Base-by-base conservation (phyloP, 2,113 vertebrate species). In the Clarias gariepinus region DNA sequence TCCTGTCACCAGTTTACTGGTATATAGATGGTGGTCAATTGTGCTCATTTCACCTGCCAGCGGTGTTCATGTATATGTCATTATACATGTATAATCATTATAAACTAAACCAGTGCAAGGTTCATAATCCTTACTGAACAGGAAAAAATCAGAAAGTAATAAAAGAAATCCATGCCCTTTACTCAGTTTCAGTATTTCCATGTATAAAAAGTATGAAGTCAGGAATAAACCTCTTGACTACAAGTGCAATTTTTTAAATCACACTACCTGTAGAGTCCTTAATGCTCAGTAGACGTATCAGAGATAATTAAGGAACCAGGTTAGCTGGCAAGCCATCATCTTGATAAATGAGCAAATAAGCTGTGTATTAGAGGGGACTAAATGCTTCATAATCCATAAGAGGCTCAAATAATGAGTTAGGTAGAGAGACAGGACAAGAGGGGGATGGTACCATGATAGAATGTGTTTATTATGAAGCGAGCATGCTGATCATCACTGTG, bases 271-370 rank as follows among this genome's bases (percentile, higher is more conserved):
- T 80, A 86, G 41, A 63, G 58, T 83, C 18, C 47, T 79, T 83
- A 19, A 64, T 73, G 81, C 77, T 73, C 66, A 60, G 41, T 41
- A 58, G 52, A 60, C 53, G 64, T 81, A 57, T 69, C 30, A 47
- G 79, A 79, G 84, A 61, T 83, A 47, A 80, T 86, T 83, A 80
- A 57, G 53, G 66, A 13, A 61, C 1, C 28, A 64, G 74, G 55
- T 86, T 73, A 64, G 76, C 81, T 71, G 84, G 86, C 81, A 77
- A 73, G 81, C 73, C 76, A 68, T 78, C 81, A 57, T 55, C 83
- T 71, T 89, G 73, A 89, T 89, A 82, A 86, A 80, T 83, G 64
- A 88, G 57, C 73, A 25, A 83, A 69, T 83, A 86, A 68, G 47
- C 53, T 81, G 84, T 18, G 69, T 81, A 57, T 78, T 77, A 64